Base-by-base conservation (phyloP, 1,140 invertebrate genomes). In the Stenopsyche tienmushanensis region DNA sequence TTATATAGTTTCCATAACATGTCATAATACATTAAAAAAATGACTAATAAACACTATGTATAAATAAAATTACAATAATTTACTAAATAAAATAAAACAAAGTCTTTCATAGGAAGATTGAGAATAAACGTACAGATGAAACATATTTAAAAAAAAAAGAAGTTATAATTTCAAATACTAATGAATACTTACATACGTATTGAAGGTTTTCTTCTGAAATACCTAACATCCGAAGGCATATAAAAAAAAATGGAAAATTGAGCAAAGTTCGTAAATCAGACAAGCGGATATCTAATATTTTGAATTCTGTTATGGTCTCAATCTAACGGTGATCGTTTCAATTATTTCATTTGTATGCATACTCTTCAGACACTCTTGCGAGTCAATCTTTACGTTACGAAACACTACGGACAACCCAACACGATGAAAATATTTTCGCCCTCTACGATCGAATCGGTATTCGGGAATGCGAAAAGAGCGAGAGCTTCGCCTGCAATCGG, bases 141-240 rank as follows among this genome's bases (percentile, higher is more conserved):
- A 62, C 21, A 29, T 26, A 26, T 8, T 7, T 24, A 52, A 13
- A 49, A 20, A 20, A 42, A 59, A 20, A 18, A 41, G 20, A 20
- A 59, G 45, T 13, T 59, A 41, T 49, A n/a, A n/a, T n/a, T 15
- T 49, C 8, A 21, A 13, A 47, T 62, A 24, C 20, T 10, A 15
- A 15, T 42, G 1, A 49, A 20, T 69, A 70, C 69, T 70, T 70
- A 70, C 69, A 70, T 49, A 70, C 13, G 45, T 58, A 67, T 54
- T 70, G 69, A 47, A 70, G 69, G 49, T 70, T 70, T 67, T 70
- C 69, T 62, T 67, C 65, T 17, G 69, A 70, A 25, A 67, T 42
- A 42, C 69, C 69, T 70, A 58, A 55, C 45, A 18, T 52, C 25
- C 55, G 62, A 17, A 45, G 64, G 64, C 64, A 52, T 57, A 54